Percentiles rank a stretch among this genome's conserved stretches.
phyloP scores from a whole-genome alignment of 2,113 vertebrate genomes.

The Ameiurus melas region DNA sequence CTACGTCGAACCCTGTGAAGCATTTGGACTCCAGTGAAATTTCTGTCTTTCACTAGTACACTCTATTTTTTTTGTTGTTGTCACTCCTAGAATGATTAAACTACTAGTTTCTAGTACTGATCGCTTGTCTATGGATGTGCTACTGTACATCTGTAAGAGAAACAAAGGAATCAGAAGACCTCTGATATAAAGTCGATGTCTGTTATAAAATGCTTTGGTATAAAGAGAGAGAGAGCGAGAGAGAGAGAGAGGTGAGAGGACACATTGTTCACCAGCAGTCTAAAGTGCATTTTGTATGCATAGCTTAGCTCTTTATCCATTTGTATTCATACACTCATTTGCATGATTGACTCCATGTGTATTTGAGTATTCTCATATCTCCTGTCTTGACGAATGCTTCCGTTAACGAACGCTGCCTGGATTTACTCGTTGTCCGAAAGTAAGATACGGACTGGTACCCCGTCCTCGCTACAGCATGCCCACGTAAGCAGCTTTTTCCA shows the following conservation, averaged over 20 bases:
- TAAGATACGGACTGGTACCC: slow-evolving; percentile 22
- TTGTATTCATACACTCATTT: slow-evolving; percentile 57
- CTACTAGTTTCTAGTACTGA: neutral
- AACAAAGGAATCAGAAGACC: neutral
- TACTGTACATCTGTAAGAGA: neutral
- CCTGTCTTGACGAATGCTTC: slow-evolving; percentile 50
- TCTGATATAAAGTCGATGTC: neutral
- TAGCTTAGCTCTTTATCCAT: slow-evolving; percentile 55
- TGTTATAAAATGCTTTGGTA: slow-evolving; percentile 32
- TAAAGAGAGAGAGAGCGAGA: neutral
- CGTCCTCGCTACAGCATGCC: neutral
- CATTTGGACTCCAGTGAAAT: neutral
- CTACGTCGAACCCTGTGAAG: neutral
- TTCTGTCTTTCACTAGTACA: too few species aligned
- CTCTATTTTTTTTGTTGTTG: neutral
- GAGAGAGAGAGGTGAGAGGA: slow-evolving; percentile 24
- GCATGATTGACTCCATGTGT: slow-evolving; percentile 58
- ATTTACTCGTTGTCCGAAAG: slow-evolving; percentile 45
- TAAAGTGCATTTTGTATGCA: slow-evolving; percentile 56
- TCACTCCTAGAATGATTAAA: neutral
- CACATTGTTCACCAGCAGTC: slow-evolving; percentile 47
- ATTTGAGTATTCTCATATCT: slow-evolving; percentile 54
- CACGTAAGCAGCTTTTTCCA: neutral
- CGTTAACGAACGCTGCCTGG: slow-evolving; percentile 41
- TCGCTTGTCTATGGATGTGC: neutral